Evolutionary conservation across 2,113 vertebrate species (phyloP), one percentile per base, ranked within the genome.

Genomic region (Tauraco erythrolophus): DNA sequence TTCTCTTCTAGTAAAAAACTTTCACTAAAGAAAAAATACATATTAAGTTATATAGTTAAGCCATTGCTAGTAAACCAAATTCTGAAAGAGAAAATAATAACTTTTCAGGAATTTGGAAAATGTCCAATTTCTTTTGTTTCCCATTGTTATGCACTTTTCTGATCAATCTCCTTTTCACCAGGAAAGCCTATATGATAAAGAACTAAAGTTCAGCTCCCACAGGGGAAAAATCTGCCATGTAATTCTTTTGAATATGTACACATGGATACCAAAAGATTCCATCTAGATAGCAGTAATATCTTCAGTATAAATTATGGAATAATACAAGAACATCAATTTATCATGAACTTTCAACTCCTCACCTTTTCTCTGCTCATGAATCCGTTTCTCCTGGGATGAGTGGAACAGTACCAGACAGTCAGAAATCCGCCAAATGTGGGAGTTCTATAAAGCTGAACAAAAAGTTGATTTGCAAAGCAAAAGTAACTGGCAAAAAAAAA

Each of bases 301-400:
- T 12, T 37, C 27, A 31, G 8, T 7, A 33, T 54, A 46, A 92
- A 54, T 79, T 50, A 65, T 6, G 17, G 39, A 94, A 81, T 56
- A 39, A 78, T 68, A 15, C 31, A 50, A 62, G 69, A 95, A 68
- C 24, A 45, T 62, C 46, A 8, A 61, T 75, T 87, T 71, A 24
- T 43, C 45, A 31, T 72, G 61, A 82, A 45, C 83, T 89, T 91
- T 78, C 51, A 92, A 10, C 88, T 90, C 79, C 60, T 96, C 76
- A 89, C 80, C 83, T 94, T 56, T 88, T 65, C 37, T 89, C 66
- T 95, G 41, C 71, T 93, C 64, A 68, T 43, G 33, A 86, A 62
- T 81, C 76, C 31, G 11, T 87, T 81, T 57, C 60, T 84, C 57
- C n/a, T 65, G 79, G 80, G 65, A 41, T 14, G 27, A 75, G 30